Conservation (phyloP, 2,888 invertebrate genomes). For the Melikaiella ostensackeni region DNA sequence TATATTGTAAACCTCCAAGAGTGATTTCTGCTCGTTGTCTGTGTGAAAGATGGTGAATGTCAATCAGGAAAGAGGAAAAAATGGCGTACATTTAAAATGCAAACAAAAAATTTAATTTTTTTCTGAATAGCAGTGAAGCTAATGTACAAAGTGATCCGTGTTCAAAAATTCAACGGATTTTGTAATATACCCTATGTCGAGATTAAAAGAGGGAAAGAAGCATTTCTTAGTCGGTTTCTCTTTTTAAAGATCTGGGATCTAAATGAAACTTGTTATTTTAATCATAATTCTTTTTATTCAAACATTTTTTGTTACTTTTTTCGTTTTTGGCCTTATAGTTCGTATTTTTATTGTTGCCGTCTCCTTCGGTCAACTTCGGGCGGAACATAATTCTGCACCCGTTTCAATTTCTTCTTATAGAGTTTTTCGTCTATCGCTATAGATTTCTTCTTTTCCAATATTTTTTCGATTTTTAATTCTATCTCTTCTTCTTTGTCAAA, state of each 20-base stretch:
- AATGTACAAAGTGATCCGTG: constrained; percentile 23
- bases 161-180: constrained; percentile 26
- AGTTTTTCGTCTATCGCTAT: constrained; percentile 78
- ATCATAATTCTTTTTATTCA: background rate
- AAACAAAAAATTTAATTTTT: background rate
- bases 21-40: background rate
- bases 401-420: constrained; percentile 49
- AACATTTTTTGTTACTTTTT: background rate
- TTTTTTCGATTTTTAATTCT: constrained; percentile 83
- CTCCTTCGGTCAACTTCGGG: constrained; percentile 80
- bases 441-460: constrained; percentile 64
- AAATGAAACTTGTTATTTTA: background rate
- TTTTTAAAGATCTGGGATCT: background rate
- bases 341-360: constrained; percentile 25
- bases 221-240: background rate
- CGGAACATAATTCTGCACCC: constrained; percentile 84
- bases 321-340: background rate
- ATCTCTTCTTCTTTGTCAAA: constrained; percentile 89
- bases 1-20: background rate
- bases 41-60: background rate
- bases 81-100: background rate
- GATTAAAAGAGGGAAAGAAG: background rate
- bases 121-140: background rate
- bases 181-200: constrained; percentile 24
- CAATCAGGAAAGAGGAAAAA: background rate